A percentile compares a stretch with the other conserved stretches of the same genome.
These are phyloP conservation scores for Orchesellides sinensis DNA, from an alignment of 2,888 invertebrate genomes.

Conservation along the genomic window DNA sequence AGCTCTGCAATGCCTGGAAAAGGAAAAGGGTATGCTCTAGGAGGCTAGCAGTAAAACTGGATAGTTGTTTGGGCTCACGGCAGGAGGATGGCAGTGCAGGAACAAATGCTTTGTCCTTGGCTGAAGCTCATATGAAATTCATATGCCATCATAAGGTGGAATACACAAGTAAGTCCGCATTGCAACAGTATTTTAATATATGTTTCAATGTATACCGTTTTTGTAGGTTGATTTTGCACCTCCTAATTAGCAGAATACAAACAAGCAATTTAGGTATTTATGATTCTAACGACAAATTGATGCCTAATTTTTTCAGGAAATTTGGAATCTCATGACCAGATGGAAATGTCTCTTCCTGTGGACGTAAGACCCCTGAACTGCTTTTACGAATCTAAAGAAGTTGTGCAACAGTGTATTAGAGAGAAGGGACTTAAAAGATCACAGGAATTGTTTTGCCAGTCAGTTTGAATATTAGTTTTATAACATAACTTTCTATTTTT, in stretches of 20 bases:
- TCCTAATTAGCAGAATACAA: no score
- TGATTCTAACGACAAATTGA: no score
- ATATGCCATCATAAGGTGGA: slow-evolving; percentile 53
- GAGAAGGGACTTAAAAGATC: background rate
- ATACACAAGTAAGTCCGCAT: slow-evolving; percentile 40
- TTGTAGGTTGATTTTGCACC: no score
- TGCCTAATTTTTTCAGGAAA: no score
- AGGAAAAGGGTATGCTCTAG: slow-evolving; percentile 47
- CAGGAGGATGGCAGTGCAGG: slow-evolving; percentile 55
- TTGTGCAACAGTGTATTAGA: slow-evolving; percentile 32
- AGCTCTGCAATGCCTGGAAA: slow-evolving; percentile 57
- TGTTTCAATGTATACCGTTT: no score
- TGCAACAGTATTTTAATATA: no score
- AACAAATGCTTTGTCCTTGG: slow-evolving; percentile 52
- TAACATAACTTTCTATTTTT: no score
- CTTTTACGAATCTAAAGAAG: slow-evolving; percentile 17
- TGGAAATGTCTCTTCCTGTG: no score
- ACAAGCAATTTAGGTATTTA: no score
- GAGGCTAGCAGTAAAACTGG: slow-evolving; percentile 47
- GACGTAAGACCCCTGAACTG: slow-evolving; percentile 45
- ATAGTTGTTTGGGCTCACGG: slow-evolving; percentile 47
- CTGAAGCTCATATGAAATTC: slow-evolving; percentile 52
- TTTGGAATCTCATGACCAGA: no score
- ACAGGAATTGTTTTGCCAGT: slow-evolving; percentile 31
- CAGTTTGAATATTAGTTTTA: no score